phyloP scores from a whole-genome alignment of 2,888 invertebrate species.

The Cheilosia scutellata region DNA sequence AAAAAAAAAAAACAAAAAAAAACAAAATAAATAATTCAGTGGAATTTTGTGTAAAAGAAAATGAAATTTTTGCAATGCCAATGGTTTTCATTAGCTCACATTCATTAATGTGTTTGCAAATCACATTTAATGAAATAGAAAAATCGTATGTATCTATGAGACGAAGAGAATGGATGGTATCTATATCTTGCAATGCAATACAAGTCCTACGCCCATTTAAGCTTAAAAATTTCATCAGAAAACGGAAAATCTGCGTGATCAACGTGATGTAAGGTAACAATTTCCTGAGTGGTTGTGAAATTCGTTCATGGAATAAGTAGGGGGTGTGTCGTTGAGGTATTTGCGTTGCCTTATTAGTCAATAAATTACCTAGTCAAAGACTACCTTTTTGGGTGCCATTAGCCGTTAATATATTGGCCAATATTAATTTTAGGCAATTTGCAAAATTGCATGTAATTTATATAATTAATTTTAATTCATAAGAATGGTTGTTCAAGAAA shows the following conservation, averaged over 20 bases:
- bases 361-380: neutral
- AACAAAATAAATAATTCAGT: neutral
- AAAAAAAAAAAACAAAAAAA: neutral
- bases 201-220: slow-evolving; percentile 1
- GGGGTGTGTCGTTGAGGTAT: slow-evolving; percentile 2
- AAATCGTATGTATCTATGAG: neutral
- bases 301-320: neutral
- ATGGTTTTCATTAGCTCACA: slow-evolving; percentile 6
- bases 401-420: neutral
- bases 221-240: slow-evolving; percentile 37
- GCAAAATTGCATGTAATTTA: no score
- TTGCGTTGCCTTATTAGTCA: neutral
- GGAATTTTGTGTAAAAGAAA: neutral
- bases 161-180: neutral
- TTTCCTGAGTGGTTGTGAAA: slow-evolving; percentile 34
- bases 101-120: slow-evolving; percentile 1
- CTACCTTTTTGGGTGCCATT: neutral
- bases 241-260: slow-evolving; percentile 14
- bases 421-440: no score
- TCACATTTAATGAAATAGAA: slow-evolving; percentile 21
- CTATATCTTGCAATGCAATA: neutral
- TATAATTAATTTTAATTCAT: no score
- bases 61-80: slow-evolving; percentile 16
- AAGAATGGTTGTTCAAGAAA: no score
- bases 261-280: neutral